Base-by-base conservation (phyloP, 2,888 invertebrate genomes). In the Drosophila sordidapex region DNA sequence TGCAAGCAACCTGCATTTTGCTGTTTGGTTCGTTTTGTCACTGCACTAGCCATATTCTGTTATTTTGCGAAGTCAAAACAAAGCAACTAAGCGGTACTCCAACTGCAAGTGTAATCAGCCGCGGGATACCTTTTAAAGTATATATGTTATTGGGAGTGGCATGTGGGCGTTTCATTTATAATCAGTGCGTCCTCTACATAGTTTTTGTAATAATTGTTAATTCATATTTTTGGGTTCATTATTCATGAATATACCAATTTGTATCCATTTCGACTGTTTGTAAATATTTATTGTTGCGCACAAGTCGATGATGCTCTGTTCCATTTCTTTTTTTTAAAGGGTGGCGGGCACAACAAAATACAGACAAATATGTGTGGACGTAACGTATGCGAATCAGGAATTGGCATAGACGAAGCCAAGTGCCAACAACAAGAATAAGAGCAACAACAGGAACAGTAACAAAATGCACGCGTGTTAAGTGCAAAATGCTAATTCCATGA, bases 31-130 rank as follows among this genome's bases (percentile, higher is more conserved):
- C 2, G 18, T 48, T 38, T 31, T 48, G 46, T 18, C 27, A 29
- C 54, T n/a, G 11, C 36, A n/a, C 35, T 43, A 60, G 25, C 36
- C 7, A 29, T 43, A 43, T 53, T 58, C 59, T 67, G 54, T 13
- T 43, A 21, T 43, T 43, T 25, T 70, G 70, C 65, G 57, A 69
- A 69, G 70, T 77, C 66, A 83, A 80, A 83, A 76, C 80, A 82
- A 82, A 82, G 66, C 73, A 61, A 70, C 36, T 2, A 18, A 13
- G 13, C 15, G 15, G 2, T 27, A 11, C 7, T 21, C 3, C 21
- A 35, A 18, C 10, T 35, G 5, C 18, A 4, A 38, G 27, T 38
- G 18, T 38, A 27, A 8, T n/a, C 35, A 1, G 27, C 35, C 11
- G 5, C 4, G 2, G 10, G 25, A 27, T 27, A 27, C 36, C 36